These are phyloP conservation scores for Mastigias papua DNA, from an alignment of 30 jellyfish, hydroid and myxozoan genomes.

Conservation along the genomic window DNA sequence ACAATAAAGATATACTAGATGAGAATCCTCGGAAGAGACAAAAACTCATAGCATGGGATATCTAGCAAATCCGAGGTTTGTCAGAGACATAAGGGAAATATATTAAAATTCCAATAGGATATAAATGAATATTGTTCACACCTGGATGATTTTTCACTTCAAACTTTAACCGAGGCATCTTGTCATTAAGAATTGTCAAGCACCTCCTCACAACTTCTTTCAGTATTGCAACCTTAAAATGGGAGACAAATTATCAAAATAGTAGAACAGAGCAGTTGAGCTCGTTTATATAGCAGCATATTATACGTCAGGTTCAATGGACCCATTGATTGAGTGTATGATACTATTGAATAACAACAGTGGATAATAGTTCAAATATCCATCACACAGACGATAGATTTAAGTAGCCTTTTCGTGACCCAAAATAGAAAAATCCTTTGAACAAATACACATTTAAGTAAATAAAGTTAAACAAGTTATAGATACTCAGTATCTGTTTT, in stretches of 20 bases:
- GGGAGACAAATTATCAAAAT: neutral
- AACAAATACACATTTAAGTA: too few relatives aligned
- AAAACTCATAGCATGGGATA: neutral
- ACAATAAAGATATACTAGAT: neutral
- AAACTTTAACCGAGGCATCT: conserved; percentile 35
- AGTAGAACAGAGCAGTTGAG: neutral
- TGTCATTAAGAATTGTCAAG: conserved; percentile 2
- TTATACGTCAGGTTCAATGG: too few relatives aligned
- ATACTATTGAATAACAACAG: too few relatives aligned
- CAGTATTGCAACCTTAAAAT: conserved; percentile 40
- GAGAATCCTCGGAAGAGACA: neutral
- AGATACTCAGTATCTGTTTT: too few relatives aligned
- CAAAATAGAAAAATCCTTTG: too few relatives aligned
- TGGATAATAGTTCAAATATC: too few relatives aligned
- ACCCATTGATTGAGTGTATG: too few relatives aligned
- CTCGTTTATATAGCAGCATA: too few relatives aligned
- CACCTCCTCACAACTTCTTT: conserved; percentile 36
- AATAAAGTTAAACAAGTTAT: too few relatives aligned
- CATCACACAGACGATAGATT: too few relatives aligned
- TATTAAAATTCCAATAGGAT: too few relatives aligned
- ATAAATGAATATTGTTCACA: neutral
- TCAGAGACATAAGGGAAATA: neutral
- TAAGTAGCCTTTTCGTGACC: too few relatives aligned
- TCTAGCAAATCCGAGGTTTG: neutral
- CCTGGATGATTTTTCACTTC: conserved; percentile 38